Base-by-base conservation (phyloP, 1,140 invertebrate genomes). In the Eupeodes corollae region DNA sequence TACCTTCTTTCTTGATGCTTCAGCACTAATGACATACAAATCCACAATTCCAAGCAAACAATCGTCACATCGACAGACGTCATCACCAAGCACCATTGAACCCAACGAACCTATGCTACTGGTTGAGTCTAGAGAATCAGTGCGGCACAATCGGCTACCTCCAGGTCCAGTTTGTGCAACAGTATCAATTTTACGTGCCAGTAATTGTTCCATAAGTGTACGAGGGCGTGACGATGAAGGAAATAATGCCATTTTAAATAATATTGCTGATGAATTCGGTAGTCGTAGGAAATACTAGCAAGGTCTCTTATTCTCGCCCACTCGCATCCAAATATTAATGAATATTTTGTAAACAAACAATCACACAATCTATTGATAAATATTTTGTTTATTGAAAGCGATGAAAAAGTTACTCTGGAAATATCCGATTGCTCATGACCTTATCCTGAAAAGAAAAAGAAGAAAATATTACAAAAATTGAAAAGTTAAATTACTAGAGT, bases 1-100 rank as follows among this genome's bases (percentile, higher is more conserved):
- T 70, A 79, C 78, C 81, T 84, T 84, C 72, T 77, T 83, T 41
- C 73, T 71, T 30, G 72, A 70, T 53, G 71, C 75, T 37, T 69
- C 61, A 31, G 74, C 76, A 51, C 77, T 77, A 50, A 82, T 75
- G 44, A 79, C 75, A 56, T 79, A 80, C 43, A 78, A 70, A 71
- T 89, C 86, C 48, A 79, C 83, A 53, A 88, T 88, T 6, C 84
- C 86, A 48, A 89, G 71, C 32, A 89, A 68, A 52, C 86, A 89
- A 66, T 89, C 86, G 61, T 89, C 86, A 65, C 86, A 89, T 30
- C 79, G 72, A 64, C 86, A 89, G 40, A 85, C 78, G 54, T 87
- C 84, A 58, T 78, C 83, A 31, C 75, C 72, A 2, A 71, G 53
- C 12, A 75, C 73, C 35, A 78, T 54, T 3, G 83, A 84, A 47